These are phyloP conservation scores for Schlechtendalia chinensis DNA, from an alignment of 1,140 invertebrate species.

Conservation along the genomic window DNA sequence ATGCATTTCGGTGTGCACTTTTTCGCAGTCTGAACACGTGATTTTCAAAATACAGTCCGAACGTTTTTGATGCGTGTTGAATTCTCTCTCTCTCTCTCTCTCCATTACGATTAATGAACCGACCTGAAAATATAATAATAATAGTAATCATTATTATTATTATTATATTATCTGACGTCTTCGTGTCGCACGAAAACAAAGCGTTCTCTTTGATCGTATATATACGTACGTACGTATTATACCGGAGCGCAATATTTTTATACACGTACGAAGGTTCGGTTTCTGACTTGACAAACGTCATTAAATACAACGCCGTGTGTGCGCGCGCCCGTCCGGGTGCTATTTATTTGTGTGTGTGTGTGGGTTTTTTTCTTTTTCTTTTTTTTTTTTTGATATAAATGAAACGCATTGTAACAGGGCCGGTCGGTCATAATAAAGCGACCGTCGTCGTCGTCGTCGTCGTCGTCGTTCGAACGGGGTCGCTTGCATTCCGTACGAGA, in stretches of 20 bases:
- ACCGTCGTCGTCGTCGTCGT: slow-evolving; percentile 2
- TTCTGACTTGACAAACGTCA: slow-evolving; percentile 30
- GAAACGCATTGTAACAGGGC: slow-evolving; percentile 22
- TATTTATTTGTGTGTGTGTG: slow-evolving; percentile 10
- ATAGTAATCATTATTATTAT: no score
- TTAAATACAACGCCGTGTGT: neutral
- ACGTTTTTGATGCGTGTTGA: no score
- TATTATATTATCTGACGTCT: neutral
- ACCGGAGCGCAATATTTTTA: slow-evolving; percentile 9
- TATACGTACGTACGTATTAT: neutral
- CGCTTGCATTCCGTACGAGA: neutral
- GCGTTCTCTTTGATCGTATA: neutral
- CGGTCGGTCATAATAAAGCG: neutral
- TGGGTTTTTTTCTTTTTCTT: no score
- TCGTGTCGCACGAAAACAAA: slow-evolving; percentile 6
- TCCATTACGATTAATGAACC: neutral
- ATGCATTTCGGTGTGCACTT: no score
- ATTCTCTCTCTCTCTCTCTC: no score
- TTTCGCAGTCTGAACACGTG: no score
- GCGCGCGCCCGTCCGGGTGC: neutral
- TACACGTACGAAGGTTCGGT: slow-evolving; percentile 21
- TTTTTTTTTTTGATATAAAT: slow-evolving; percentile 19
- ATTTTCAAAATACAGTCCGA: no score
- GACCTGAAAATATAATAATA: slow-evolving; percentile 7
- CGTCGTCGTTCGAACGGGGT: no score